Evolutionary conservation across 2,797 vertebrate genomes (phyloP).

Genomic region (Hydrophis major): DNA sequence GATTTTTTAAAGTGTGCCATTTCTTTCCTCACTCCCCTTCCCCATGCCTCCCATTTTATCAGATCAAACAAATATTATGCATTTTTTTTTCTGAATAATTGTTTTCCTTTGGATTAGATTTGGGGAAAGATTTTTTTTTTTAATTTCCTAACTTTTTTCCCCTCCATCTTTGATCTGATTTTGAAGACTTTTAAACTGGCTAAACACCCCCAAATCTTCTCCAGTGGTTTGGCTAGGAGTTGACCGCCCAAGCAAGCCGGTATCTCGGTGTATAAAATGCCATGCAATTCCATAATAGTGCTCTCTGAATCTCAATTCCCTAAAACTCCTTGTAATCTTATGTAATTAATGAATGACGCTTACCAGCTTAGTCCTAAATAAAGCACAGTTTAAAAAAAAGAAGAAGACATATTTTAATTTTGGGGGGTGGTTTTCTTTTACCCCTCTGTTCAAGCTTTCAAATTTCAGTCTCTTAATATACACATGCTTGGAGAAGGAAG

Average conservation of each 20-base stretch:
- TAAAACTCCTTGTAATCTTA: slow-evolving; percentile 97
- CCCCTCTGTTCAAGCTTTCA: neutral
- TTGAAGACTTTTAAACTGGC: slow-evolving; percentile 52
- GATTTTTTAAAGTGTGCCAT: slow-evolving; percentile 55
- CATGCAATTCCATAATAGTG: slow-evolving; percentile 83
- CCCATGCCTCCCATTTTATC: slow-evolving; percentile 52
- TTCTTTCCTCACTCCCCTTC: neutral
- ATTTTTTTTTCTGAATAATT: slow-evolving; percentile 51
- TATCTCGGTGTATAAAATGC: slow-evolving; percentile 70
- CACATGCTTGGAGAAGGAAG: slow-evolving; percentile 63
- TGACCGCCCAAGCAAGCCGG: slow-evolving; percentile 59
- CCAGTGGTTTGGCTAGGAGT: slow-evolving; percentile 47
- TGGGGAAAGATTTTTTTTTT: slow-evolving; percentile 18
- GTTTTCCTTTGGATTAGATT: slow-evolving; percentile 44
- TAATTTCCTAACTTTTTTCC: slow-evolving; percentile 7
- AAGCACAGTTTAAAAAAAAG: slow-evolving; percentile 96
- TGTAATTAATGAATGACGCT: slow-evolving; percentile 99
- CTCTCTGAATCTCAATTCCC: slow-evolving; percentile 93
- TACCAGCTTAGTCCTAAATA: slow-evolving; percentile 99
- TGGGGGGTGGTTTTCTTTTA: slow-evolving; percentile 38
- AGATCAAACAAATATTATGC: slow-evolving; percentile 41
- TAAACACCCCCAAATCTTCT: slow-evolving; percentile 50
- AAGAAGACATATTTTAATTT: slow-evolving; percentile 52
- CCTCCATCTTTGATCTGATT: slow-evolving; percentile 48
- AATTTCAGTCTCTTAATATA: slow-evolving; percentile 49